Conservation (phyloP, 2,888 invertebrate species). For the Ditula angustiorana region DNA sequence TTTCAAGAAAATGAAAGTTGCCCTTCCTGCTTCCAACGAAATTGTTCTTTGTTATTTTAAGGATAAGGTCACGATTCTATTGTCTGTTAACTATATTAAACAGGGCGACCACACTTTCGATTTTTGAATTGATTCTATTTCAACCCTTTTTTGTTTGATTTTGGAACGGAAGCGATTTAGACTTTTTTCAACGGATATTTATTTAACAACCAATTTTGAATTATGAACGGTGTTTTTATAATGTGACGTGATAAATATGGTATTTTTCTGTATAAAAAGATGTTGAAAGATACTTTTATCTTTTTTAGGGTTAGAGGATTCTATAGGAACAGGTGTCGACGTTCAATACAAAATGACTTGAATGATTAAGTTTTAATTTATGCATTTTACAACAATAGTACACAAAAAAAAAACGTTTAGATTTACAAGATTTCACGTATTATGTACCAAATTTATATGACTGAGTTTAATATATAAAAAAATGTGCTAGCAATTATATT, state of each 20-base stretch:
- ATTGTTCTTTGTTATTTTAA: neutral
- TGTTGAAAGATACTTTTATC: neutral
- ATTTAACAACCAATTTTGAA: slow-evolving; percentile 18
- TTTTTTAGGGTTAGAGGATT: neutral
- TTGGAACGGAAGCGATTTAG: slow-evolving; percentile 47
- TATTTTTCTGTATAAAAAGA: neutral
- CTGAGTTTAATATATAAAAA: too few relatives aligned
- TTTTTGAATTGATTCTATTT: slow-evolving; percentile 50
- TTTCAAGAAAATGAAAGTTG: slow-evolving; percentile 51
- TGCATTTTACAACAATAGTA: too few relatives aligned
- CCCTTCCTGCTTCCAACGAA: slow-evolving; percentile 11
- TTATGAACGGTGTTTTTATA: slow-evolving; percentile 15
- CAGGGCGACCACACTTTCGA: slow-evolving; percentile 43
- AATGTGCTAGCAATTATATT: too few relatives aligned
- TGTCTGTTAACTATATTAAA: neutral
- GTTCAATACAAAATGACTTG: too few relatives aligned
- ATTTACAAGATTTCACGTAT: too few relatives aligned
- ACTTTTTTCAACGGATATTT: slow-evolving; percentile 23
- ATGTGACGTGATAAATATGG: slow-evolving; percentile 33
- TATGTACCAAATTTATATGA: too few relatives aligned
- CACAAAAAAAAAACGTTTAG: too few relatives aligned
- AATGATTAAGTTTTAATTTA: too few relatives aligned
- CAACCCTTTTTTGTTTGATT: slow-evolving; percentile 43
- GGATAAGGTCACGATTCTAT: neutral
- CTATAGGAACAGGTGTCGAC: neutral